Conservation (phyloP, 2,797 vertebrate species). For the Petrocephalus sullivani region DNA sequence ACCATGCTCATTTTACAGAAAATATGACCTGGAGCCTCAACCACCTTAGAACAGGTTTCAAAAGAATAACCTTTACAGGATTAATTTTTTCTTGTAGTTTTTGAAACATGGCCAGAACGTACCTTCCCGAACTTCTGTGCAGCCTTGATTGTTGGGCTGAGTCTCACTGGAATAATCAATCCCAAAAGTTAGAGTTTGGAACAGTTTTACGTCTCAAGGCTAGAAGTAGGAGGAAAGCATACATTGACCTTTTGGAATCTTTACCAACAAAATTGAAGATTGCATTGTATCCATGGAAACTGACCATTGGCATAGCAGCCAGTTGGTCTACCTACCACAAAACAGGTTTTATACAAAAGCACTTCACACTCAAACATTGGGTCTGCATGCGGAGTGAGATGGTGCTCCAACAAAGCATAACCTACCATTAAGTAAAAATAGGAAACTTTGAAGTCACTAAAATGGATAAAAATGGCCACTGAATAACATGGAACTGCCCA, state of each 20-base stretch:
- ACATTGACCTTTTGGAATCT: neutral
- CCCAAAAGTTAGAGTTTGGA: neutral
- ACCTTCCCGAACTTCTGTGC: neutral
- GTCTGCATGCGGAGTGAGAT: neutral
- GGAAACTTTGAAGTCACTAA: neutral
- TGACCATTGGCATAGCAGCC: neutral
- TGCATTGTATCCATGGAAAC: slow-evolving; percentile 13
- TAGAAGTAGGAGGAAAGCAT: neutral
- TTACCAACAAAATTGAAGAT: neutral
- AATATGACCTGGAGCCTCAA: neutral
- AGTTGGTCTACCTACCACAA: neutral
- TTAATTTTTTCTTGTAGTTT: neutral
- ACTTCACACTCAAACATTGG: neutral
- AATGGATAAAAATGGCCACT: neutral
- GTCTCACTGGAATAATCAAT: slow-evolving; percentile 7
- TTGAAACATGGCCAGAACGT: slow-evolving; percentile 4
- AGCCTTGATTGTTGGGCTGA: neutral
- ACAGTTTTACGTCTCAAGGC: neutral
- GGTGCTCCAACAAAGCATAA: neutral
- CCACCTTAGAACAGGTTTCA: neutral
- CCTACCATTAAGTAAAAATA: neutral
- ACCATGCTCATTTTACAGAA: neutral
- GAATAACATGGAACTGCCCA: neutral
- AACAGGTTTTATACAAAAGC: neutral
- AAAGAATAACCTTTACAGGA: neutral